Conservation (phyloP, 2,113 vertebrate species). For the Cavia porcellus region DNA sequence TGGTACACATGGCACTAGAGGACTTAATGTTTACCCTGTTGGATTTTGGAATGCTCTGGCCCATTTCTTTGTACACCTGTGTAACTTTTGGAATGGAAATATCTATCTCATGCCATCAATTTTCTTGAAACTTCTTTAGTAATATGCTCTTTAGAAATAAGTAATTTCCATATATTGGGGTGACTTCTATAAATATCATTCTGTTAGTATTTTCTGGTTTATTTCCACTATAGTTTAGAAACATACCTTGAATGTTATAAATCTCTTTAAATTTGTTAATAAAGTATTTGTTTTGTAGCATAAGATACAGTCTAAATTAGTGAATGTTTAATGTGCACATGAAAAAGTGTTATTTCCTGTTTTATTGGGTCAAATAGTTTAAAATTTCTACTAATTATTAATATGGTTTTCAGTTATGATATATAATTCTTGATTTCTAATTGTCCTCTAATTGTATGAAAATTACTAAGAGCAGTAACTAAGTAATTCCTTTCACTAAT, state of each 20-base stretch:
- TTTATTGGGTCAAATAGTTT: background rate
- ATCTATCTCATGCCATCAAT: background rate
- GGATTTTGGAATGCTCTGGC: background rate
- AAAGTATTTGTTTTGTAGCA: slow-evolving; percentile 4
- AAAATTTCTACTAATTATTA: slow-evolving; percentile 20
- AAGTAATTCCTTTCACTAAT: no score
- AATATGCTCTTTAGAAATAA: slow-evolving; percentile 43
- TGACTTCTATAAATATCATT: background rate
- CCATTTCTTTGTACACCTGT: background rate
- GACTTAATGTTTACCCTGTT: background rate
- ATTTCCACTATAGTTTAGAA: background rate
- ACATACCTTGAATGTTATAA: slow-evolving; percentile 14
- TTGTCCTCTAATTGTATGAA: background rate
- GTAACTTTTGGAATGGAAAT: background rate
- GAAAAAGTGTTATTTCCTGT: background rate
- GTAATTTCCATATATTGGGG: background rate
- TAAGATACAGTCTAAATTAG: background rate
- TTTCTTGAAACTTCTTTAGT: slow-evolving; percentile 26
- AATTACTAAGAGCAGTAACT: no score
- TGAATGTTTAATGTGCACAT: slow-evolving; percentile 6
- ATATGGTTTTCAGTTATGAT: background rate
- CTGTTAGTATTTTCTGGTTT: slow-evolving; percentile 7
- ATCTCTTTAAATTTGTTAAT: slow-evolving; percentile 38
- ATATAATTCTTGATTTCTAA: background rate
- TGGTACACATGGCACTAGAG: background rate